Percentiles rank a stretch among this genome's conserved stretches.
phyloP scores from a whole-genome alignment of 2,797 vertebrate species.

The Synaphobranchus kaupii region DNA sequence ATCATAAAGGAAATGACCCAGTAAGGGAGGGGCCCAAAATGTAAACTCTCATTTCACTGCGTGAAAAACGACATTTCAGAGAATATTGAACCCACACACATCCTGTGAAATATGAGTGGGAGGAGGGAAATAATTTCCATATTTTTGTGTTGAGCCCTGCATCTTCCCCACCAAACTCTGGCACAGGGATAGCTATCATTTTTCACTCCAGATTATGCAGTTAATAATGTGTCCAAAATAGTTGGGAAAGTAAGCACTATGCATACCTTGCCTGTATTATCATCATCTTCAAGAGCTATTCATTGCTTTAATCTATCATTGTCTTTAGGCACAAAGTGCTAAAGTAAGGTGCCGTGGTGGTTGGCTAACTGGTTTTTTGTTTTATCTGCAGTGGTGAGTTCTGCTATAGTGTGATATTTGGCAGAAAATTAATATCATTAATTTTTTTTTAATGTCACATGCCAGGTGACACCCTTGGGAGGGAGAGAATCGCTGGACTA shows the following conservation, averaged over 20 bases:
- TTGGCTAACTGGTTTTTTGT: not conserved
- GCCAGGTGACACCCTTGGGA: not conserved
- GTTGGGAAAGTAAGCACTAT: not conserved
- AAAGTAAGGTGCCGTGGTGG: not conserved
- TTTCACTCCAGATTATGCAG: not conserved
- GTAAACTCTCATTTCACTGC: not conserved
- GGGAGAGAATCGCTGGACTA: not conserved
- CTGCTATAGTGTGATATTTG: not conserved
- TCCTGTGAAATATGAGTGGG: not conserved
- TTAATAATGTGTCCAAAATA: not conserved
- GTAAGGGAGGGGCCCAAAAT: conserved; percentile 9
- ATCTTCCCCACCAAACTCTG: no score
- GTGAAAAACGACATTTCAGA: not conserved
- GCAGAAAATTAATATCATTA: not conserved
- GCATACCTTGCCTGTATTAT: not conserved
- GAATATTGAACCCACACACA: not conserved
- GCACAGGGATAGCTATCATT: not conserved
- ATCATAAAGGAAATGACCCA: conserved; percentile 7
- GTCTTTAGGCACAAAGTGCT: not conserved
- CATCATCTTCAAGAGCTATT: not conserved
- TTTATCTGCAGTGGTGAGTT: not conserved
- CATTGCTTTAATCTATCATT: no score
- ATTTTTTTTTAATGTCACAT: no score
- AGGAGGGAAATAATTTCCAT: not conserved
- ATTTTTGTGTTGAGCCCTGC: not conserved